Evolutionary conservation across 1,140 invertebrate species (phyloP).

Genomic region (Conopomorpha cramerella): DNA sequence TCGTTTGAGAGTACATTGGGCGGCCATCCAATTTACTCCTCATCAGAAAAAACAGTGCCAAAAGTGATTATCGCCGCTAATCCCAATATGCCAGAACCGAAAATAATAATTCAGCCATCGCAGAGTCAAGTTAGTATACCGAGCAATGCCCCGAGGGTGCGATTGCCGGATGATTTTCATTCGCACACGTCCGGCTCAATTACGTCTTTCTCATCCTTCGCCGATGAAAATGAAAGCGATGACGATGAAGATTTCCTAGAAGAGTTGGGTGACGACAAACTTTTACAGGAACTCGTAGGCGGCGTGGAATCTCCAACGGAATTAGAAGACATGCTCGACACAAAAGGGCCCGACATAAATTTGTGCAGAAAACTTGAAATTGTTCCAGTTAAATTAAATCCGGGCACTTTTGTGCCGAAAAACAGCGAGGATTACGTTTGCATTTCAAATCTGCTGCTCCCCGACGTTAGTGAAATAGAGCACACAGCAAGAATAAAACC

Average conservation of each 20-base stretch:
- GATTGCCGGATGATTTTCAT: conserved; percentile 43
- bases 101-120: conserved; percentile 36
- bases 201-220: conserved; percentile 41
- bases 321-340: conserved; percentile 37
- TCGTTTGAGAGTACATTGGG: conserved; percentile 17
- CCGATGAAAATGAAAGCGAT: conserved; percentile 39
- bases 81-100: conserved; percentile 24
- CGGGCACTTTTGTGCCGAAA: conserved; percentile 18
- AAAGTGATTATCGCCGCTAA: conserved; percentile 44
- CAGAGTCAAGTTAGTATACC: conserved; percentile 28
- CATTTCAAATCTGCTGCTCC: conserved; percentile 31
- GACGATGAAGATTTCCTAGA: conserved; percentile 32
- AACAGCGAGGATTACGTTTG: conserved; percentile 39
- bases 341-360: conserved; percentile 47
- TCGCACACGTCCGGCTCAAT: conserved; percentile 30
- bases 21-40: conserved; percentile 4
- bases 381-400: conserved; percentile 40
- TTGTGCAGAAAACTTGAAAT: conserved; percentile 51
- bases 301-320: conserved; percentile 40
- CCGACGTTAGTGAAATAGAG: conserved; percentile 30
- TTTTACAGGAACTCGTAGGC: conserved; percentile 44
- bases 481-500: conserved; percentile 48
- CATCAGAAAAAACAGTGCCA: conserved; percentile 28
- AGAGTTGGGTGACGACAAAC: conserved; percentile 31
- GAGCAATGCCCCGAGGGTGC: conserved; percentile 27